Evolutionary conservation across 2,888 invertebrate species (phyloP).

Genomic region (Therioaphis trifolii): DNA sequence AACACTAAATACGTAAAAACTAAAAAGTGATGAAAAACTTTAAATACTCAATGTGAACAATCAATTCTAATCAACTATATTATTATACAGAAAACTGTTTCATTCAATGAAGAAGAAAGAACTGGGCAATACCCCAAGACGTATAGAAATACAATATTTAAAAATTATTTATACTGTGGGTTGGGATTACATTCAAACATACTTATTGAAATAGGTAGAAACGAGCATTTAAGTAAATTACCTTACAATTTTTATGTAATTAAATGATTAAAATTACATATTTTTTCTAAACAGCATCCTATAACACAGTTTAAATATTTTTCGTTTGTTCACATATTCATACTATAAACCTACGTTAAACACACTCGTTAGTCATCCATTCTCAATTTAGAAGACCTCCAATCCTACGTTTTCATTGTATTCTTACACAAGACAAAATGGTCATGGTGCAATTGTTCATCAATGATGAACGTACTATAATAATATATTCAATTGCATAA

Average conservation of each 20-base stretch:
- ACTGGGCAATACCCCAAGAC: too few species aligned
- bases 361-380: constrained; percentile 53
- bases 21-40: too few species aligned
- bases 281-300: neutral
- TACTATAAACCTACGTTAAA: constrained; percentile 50
- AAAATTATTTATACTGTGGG: too few species aligned
- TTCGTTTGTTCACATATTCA: constrained; percentile 5
- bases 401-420: constrained; percentile 60
- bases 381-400: constrained; percentile 56
- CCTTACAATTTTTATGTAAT: neutral
- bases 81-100: too few species aligned
- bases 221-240: too few species aligned
- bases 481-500: constrained; percentile 59
- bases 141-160: too few species aligned
- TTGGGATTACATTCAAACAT: too few species aligned
- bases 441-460: constrained; percentile 51
- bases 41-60: too few species aligned
- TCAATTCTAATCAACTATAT: too few species aligned
- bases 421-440: constrained; percentile 51
- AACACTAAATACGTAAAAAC: too few species aligned
- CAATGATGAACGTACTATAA: constrained; percentile 48
- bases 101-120: too few species aligned
- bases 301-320: neutral
- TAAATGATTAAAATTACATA: neutral
- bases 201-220: too few species aligned